These are phyloP conservation scores for Eidolon dupreanum DNA, from an alignment of 2,797 vertebrate species.

Conservation along the genomic window DNA sequence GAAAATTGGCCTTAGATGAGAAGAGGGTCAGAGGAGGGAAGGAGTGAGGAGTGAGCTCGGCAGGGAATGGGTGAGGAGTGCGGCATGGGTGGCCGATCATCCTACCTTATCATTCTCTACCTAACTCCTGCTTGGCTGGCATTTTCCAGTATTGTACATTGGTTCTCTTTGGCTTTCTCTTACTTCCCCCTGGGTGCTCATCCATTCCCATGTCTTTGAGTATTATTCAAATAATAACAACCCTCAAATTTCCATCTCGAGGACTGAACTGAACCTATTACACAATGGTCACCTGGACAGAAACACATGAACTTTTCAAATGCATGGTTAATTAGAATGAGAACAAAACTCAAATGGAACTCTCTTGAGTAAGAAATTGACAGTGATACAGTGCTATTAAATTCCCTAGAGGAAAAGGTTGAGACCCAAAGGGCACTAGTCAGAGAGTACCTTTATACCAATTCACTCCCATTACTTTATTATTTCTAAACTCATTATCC, in stretches of 20 bases:
- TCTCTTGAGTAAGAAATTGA: neutral
- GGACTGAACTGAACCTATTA: neutral
- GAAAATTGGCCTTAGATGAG: neutral
- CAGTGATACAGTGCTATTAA: neutral
- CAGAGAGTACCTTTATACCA: neutral
- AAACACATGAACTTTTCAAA: neutral
- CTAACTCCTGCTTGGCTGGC: neutral
- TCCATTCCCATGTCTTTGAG: neutral
- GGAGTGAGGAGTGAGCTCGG: neutral
- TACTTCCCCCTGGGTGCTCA: neutral
- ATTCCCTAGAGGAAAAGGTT: neutral
- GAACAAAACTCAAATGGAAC: neutral
- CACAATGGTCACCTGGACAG: neutral
- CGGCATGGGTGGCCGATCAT: accelerated
- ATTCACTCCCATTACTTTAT: neutral
- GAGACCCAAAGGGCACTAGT: neutral
- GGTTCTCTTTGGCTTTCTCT: neutral
- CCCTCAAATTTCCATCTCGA: neutral
- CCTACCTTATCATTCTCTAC: neutral
- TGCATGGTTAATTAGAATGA: neutral
- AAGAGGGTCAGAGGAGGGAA: neutral
- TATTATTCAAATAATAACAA: neutral
- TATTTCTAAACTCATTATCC: neutral
- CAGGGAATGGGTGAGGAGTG: neutral
- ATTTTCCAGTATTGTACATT: neutral